These are phyloP conservation scores for Lasiommata megera DNA, from an alignment of 2,888 invertebrate species.

Conservation along the genomic window DNA sequence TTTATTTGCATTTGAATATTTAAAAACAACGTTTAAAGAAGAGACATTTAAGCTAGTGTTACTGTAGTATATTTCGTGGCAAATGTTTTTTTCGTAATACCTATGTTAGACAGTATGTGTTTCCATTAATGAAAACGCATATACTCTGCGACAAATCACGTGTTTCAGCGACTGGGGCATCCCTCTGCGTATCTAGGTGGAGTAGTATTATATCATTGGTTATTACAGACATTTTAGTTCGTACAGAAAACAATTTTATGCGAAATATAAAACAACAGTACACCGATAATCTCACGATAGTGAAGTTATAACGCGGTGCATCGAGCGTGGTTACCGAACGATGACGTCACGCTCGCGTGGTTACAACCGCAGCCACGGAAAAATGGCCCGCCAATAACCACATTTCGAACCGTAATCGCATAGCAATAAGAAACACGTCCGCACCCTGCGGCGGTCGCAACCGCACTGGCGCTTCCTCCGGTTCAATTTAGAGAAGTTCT, in stretches of 20 bases:
- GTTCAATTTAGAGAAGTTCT: slow-evolving; percentile 48
- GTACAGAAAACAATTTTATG: slow-evolving; percentile 28
- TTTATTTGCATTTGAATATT: no score
- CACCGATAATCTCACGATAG: slow-evolving; percentile 57
- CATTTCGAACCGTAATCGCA: slow-evolving; percentile 38
- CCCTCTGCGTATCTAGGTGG: no score
- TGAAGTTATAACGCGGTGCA: slow-evolving; percentile 56
- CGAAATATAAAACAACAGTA: slow-evolving; percentile 44
- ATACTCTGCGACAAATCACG: no score
- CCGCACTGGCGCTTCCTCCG: slow-evolving; percentile 38
- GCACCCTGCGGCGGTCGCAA: slow-evolving; percentile 37
- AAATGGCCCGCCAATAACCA: slow-evolving; percentile 33
- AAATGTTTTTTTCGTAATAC: no score
- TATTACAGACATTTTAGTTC: slow-evolving; percentile 4
- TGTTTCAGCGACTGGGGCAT: no score
- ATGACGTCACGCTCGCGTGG: slow-evolving; percentile 72
- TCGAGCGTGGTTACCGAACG: slow-evolving; percentile 70
- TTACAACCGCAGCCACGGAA: slow-evolving; percentile 38
- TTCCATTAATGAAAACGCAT: no score
- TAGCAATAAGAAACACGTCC: slow-evolving; percentile 36
- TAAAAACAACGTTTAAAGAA: no score
- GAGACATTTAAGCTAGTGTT: no score
- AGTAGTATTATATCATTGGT: not conserved
- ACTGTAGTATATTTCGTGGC: no score
- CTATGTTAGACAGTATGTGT: no score